phyloP scores from a whole-genome alignment of 2,113 vertebrate species.

The Ceyx cyanopectus region DNA sequence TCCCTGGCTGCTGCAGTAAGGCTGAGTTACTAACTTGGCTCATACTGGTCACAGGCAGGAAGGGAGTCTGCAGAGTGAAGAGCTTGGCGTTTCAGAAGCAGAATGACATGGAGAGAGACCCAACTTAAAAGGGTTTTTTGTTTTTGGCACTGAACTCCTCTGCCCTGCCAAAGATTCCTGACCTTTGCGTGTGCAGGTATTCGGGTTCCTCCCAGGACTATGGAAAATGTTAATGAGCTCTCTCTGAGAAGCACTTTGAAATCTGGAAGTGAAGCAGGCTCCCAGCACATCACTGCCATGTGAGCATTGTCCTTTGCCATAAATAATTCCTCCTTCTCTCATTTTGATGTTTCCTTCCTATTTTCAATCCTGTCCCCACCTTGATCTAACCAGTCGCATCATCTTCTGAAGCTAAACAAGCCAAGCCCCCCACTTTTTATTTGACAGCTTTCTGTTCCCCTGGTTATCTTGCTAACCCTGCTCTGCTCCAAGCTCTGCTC shows the following conservation, averaged over 20 bases:
- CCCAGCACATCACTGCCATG: fast-evolving
- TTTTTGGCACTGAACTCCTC: background rate
- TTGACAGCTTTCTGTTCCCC: background rate
- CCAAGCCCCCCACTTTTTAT: background rate
- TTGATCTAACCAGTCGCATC: too few species aligned
- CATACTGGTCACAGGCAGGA: background rate
- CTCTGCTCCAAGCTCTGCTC: background rate
- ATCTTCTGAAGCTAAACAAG: background rate
- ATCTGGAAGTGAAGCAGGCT: background rate
- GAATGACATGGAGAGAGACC: background rate
- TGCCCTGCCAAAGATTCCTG: background rate
- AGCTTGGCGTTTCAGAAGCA: fast-evolving
- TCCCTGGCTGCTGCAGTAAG: background rate
- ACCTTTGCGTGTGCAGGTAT: background rate
- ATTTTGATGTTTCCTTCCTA: background rate
- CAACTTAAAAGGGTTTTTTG: background rate
- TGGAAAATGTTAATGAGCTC: background rate
- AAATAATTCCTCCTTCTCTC: background rate
- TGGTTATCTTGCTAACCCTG: background rate
- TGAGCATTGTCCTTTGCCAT: background rate
- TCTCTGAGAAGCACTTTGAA: background rate
- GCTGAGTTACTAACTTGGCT: background rate
- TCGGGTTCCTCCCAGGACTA: background rate
- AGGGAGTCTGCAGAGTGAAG: background rate
- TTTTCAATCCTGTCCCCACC: background rate